Evolutionary conservation across 2,113 vertebrate species (phyloP).

Genomic region (Candoia aspera): DNA sequence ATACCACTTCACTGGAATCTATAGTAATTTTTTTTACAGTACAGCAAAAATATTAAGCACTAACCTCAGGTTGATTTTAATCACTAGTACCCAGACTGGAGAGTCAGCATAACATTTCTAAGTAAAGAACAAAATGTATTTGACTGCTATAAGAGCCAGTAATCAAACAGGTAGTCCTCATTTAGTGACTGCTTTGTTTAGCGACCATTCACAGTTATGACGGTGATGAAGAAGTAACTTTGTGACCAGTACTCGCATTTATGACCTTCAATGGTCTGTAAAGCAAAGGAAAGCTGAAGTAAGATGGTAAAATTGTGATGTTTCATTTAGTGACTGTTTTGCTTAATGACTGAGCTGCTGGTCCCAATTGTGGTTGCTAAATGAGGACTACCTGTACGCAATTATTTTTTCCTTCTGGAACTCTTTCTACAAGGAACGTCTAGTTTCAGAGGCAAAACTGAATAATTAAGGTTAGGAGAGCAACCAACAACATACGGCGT

Average conservation of each 20-base stretch:
- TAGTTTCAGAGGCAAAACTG: neutral
- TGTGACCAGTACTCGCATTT: neutral
- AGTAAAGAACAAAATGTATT: neutral
- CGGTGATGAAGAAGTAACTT: neutral
- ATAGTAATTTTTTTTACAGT: neutral
- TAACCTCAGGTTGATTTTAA: neutral
- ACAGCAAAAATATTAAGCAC: neutral
- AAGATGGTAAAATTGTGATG: neutral
- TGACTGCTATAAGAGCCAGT: neutral
- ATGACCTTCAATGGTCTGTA: neutral
- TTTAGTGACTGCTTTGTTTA: neutral
- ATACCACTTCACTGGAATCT: neutral
- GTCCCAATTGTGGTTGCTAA: neutral
- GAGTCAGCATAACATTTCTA: neutral
- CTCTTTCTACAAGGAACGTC: neutral
- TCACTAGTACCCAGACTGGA: neutral
- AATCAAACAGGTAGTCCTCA: neutral
- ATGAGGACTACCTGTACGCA: neutral
- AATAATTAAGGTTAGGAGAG: neutral
- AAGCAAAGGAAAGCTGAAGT: neutral
- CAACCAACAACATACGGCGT: neutral
- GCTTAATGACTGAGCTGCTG: neutral
- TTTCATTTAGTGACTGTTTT: neutral
- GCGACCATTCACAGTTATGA: neutral
- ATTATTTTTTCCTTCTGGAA: neutral